Conservation (phyloP, 2,113 vertebrate species). For the Scartelaos histophorus region DNA sequence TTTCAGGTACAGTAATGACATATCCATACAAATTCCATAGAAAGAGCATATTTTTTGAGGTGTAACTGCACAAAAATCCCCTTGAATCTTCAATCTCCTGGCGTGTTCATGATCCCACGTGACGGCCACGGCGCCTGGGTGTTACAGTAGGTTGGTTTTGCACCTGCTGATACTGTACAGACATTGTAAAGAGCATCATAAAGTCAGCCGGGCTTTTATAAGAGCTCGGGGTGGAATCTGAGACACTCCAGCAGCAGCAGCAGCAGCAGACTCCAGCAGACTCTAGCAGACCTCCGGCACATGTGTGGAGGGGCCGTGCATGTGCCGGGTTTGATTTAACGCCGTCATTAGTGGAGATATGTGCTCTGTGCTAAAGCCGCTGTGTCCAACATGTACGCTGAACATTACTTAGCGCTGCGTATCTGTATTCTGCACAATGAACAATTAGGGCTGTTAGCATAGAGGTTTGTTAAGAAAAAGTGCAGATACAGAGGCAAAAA, state of each 20-base stretch:
- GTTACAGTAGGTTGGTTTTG: neutral
- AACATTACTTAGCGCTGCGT: neutral
- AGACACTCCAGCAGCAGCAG: neutral
- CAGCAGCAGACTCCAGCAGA: too few relatives aligned
- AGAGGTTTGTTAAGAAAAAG: too few relatives aligned
- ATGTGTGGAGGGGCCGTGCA: neutral
- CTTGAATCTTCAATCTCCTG: neutral
- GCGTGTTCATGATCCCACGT: too few relatives aligned
- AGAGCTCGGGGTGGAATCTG: conserved; percentile 7
- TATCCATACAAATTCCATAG: too few relatives aligned
- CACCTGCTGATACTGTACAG: conserved; percentile 1
- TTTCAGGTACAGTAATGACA: too few relatives aligned
- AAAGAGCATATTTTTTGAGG: too few relatives aligned
- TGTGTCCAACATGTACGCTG: too few relatives aligned
- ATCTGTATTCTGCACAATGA: neutral
- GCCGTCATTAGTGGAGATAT: neutral
- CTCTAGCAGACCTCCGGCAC: neutral
- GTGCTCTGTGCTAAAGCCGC: too few relatives aligned
- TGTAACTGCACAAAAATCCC: neutral
- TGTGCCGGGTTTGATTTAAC: neutral
- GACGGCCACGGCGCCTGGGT: neutral
- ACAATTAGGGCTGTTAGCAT: neutral
- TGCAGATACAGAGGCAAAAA: too few relatives aligned
- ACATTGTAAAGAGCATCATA: neutral
- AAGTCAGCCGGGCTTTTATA: conserved; percentile 7